Evolutionary conservation across 2,888 invertebrate genomes (phyloP).

Genomic region (Orchesella flavescens): DNA sequence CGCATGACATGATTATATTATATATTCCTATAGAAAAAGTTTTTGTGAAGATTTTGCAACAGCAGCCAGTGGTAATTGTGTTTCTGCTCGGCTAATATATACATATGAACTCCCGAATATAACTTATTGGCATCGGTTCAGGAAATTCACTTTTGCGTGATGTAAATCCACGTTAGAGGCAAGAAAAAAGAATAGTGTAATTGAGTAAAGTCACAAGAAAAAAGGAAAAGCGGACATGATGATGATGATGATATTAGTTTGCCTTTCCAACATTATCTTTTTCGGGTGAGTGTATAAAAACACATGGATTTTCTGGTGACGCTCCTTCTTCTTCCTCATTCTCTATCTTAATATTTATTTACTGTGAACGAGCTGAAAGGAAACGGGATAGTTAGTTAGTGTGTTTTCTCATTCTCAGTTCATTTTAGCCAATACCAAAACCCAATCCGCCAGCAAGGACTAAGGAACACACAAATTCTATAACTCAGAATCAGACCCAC

Average conservation of each 20-base stretch:
- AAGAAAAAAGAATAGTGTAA: slow-evolving; percentile 41
- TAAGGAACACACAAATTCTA: too few species aligned
- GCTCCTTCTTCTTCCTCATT: background rate
- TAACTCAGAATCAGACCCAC: too few species aligned
- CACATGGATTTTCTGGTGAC: background rate
- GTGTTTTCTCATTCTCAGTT: too few species aligned
- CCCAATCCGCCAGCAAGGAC: too few species aligned
- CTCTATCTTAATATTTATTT: slow-evolving; percentile 52
- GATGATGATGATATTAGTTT: background rate
- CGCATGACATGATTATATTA: too few species aligned
- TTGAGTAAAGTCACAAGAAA: slow-evolving; percentile 31
- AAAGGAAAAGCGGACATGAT: background rate
- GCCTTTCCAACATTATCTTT: background rate
- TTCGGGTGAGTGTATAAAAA: background rate
- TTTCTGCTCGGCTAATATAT: too few species aligned
- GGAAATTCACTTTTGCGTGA: slow-evolving; percentile 62
- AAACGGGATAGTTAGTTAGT: too few species aligned
- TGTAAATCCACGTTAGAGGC: slow-evolving; percentile 33
- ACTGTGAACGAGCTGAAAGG: slow-evolving; percentile 13
- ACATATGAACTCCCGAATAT: slow-evolving; percentile 18
- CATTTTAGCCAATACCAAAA: too few species aligned
- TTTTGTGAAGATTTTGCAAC: too few species aligned
- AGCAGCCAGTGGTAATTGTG: too few species aligned
- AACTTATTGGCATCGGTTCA: slow-evolving; percentile 62
- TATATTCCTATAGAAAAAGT: too few species aligned